Percentiles rank a stretch among this genome's conserved stretches.
Conservation (phyloP, 1,140 invertebrate species). For the Aphaenogaster rudis region DNA sequence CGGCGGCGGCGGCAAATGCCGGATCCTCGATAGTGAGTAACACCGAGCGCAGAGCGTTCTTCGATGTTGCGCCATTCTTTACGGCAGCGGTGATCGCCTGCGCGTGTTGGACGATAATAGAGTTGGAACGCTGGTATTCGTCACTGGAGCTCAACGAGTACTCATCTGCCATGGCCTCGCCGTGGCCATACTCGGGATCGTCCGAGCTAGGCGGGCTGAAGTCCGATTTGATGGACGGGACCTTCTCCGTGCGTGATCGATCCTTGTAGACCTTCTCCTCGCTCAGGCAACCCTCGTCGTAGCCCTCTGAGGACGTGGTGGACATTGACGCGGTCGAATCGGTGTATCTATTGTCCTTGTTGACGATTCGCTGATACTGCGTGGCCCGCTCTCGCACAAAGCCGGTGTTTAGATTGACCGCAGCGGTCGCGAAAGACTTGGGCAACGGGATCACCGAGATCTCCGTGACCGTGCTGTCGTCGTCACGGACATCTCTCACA, state of each 20-base stretch:
- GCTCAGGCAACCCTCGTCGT: constrained; percentile 85
- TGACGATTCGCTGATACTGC: constrained; percentile 87
- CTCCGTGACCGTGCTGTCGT: constrained; percentile 87
- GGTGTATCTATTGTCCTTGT: constrained; percentile 84
- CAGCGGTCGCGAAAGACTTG: constrained; percentile 80
- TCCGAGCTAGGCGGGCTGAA: constrained; percentile 84
- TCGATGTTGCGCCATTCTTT: constrained; percentile 80
- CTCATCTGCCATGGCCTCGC: constrained; percentile 90
- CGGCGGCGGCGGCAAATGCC: constrained; percentile 92
- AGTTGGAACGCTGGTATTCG: constrained; percentile 84
- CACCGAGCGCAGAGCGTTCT: constrained; percentile 82
- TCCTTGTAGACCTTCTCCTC: constrained; percentile 87
- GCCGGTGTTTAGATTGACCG: constrained; percentile 80
- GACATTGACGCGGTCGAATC: constrained; percentile 85
- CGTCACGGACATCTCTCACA: constrained; percentile 88
- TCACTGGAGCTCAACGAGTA: constrained; percentile 88
- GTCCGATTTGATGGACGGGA: constrained; percentile 81
- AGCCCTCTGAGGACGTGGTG: constrained; percentile 87
- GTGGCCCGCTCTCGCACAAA: constrained; percentile 86
- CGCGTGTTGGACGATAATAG: constrained; percentile 77
- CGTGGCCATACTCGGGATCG: constrained; percentile 88
- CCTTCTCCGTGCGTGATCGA: constrained; percentile 85
- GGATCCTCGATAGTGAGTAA: constrained; percentile 90
- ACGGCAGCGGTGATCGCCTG: constrained; percentile 73
- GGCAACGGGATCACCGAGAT: constrained; percentile 88